phyloP scores from a whole-genome alignment of 2,797 vertebrate species.

The Thripadectes ignobilis region DNA sequence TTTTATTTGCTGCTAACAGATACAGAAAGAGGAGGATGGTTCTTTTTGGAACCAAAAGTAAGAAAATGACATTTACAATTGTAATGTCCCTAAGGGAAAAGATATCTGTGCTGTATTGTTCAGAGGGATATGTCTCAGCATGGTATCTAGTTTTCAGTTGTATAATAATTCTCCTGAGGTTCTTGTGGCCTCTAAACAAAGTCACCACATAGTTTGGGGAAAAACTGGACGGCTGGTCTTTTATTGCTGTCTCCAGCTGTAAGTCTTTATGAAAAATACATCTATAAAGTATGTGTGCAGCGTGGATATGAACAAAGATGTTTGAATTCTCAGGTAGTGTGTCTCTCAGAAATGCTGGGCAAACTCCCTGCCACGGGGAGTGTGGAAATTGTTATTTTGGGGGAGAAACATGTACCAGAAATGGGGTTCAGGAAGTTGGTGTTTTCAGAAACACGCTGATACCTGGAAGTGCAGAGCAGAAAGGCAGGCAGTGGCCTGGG shows the following conservation, averaged over 20 bases:
- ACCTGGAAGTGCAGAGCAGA: not conserved
- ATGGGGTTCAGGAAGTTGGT: not conserved
- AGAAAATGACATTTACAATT: slow-evolving; percentile 18
- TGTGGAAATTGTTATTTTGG: not conserved
- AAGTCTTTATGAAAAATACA: not conserved
- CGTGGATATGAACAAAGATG: not conserved
- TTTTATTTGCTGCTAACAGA: slow-evolving; percentile 17
- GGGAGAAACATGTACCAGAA: not conserved
- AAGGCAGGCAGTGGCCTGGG: not conserved
- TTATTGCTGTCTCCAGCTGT: not conserved
- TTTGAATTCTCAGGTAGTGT: not conserved
- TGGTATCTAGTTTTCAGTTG: not conserved
- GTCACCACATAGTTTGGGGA: not conserved
- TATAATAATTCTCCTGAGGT: not conserved
- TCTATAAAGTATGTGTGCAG: not conserved
- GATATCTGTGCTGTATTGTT: not conserved
- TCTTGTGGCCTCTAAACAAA: not conserved
- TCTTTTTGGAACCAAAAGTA: slow-evolving; percentile 1
- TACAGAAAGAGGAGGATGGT: not conserved
- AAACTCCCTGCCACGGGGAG: not conserved
- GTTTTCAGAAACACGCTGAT: not conserved
- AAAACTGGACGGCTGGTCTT: not conserved
- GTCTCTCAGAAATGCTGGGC: not conserved
- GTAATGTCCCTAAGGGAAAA: not conserved
- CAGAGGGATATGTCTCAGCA: not conserved